Evolutionary conservation across 2,888 invertebrate species (phyloP).

Genomic region (Drosophila macrothrix): DNA sequence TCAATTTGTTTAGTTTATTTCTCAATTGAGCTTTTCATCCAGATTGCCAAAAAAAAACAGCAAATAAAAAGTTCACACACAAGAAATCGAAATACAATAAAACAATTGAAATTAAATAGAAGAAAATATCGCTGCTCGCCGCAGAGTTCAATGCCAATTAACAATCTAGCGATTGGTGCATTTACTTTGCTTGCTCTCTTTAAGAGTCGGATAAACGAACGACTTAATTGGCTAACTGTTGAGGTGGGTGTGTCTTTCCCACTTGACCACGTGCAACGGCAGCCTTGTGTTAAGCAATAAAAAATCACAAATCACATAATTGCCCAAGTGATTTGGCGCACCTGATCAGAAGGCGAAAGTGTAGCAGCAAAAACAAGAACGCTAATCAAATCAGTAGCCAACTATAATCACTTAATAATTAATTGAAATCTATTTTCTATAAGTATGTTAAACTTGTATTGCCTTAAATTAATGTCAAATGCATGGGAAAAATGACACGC

Average conservation of each 20-base stretch:
- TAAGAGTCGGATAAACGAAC: constrained; percentile 23
- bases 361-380: not conserved
- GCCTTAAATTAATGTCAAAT: not conserved
- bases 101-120: constrained; percentile 20
- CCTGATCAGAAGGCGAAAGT: constrained; percentile 1
- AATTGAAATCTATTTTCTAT: not conserved
- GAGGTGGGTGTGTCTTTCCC: constrained; percentile 32
- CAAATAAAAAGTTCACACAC: not conserved
- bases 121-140: constrained; percentile 35
- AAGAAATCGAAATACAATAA: not conserved
- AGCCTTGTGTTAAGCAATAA: not conserved
- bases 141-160: constrained; percentile 68
- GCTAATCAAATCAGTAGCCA: not conserved
- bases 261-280: constrained; percentile 41
- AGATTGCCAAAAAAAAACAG: constrained; percentile 54
- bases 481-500: not conserved
- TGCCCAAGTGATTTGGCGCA: not conserved
- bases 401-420: not conserved
- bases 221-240: constrained; percentile 33
- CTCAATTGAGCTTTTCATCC: constrained; percentile 62
- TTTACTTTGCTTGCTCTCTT: constrained; percentile 24
- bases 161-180: constrained; percentile 60
- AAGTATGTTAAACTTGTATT: not conserved
- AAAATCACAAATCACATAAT: constrained; percentile 1
- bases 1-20: constrained; percentile 45